Evolutionary conservation across 1,140 invertebrate genomes (phyloP).

Genomic region (Pogonus chalceus): DNA sequence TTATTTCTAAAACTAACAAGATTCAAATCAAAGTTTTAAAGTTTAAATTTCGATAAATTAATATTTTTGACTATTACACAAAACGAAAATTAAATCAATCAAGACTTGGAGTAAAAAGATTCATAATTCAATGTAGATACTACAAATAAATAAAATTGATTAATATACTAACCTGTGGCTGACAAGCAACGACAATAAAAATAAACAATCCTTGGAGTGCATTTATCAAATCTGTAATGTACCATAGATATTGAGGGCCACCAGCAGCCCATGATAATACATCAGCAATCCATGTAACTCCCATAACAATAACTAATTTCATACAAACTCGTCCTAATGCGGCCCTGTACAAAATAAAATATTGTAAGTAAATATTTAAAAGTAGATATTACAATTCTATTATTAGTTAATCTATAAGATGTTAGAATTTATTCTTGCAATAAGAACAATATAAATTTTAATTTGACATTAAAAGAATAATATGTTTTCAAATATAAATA

Average conservation of each 20-base stretch:
- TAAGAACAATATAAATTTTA: no score
- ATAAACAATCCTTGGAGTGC: conserved; percentile 80
- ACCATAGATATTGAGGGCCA: conserved; percentile 67
- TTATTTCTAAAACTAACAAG: no score
- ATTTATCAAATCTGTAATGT: conserved; percentile 71
- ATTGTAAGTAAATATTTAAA: no score
- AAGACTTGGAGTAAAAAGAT: not conserved
- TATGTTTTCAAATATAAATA: no score
- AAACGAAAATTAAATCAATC: not conserved
- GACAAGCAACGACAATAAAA: conserved; percentile 78
- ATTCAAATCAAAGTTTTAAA: no score
- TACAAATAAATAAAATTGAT: conserved; percentile 3
- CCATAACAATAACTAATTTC: conserved; percentile 78
- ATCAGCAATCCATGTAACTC: conserved; percentile 75
- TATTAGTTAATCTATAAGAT: not conserved
- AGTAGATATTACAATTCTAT: no score
- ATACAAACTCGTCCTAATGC: conserved; percentile 68
- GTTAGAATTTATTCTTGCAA: not conserved
- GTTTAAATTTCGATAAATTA: no score
- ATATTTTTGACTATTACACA: not conserved
- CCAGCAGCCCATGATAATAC: conserved; percentile 64
- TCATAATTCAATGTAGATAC: not conserved
- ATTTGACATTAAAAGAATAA: no score
- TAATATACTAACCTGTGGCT: conserved; percentile 53
- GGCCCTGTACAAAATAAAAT: conserved; percentile 43